Conservation (phyloP, 1,140 invertebrate species). For the Heliconius hermathena region DNA sequence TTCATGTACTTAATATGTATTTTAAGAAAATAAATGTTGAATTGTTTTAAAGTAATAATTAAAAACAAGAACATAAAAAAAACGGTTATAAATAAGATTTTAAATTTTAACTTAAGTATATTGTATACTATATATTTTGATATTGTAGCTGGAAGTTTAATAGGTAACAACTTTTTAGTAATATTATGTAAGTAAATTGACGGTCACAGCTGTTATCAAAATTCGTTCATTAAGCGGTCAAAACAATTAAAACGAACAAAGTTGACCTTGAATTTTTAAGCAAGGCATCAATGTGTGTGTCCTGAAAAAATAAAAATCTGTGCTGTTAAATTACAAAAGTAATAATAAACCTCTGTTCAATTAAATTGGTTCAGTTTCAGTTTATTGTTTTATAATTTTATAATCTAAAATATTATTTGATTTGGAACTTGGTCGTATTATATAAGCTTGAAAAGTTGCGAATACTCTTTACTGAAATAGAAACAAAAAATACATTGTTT, state of each 20-base stretch:
- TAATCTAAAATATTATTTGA: neutral
- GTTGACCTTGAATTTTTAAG: constrained; percentile 20
- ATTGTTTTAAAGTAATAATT: neutral
- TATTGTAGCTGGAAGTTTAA: constrained; percentile 1
- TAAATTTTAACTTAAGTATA: neutral
- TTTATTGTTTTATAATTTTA: neutral
- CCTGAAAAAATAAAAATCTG: neutral
- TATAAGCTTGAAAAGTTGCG: neutral
- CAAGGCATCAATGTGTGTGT: neutral
- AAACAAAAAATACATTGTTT: neutral
- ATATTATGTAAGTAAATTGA: neutral
- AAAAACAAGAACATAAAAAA: too few relatives aligned
- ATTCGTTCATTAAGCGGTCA: constrained; percentile 16
- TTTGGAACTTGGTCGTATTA: neutral
- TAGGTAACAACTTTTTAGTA: neutral
- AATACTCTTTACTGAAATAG: neutral
- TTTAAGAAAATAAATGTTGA: neutral
- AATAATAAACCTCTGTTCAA: neutral
- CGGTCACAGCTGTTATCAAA: constrained; percentile 15
- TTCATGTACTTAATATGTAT: neutral
- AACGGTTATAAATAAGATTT: too few relatives aligned
- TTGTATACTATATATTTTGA: neutral
- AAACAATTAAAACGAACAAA: constrained; percentile 21
- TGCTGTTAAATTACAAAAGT: neutral
- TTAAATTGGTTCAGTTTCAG: neutral